Evolutionary conservation across 2,888 invertebrate species (phyloP).

Genomic region (Pseudococcus jackbeardsleyi): DNA sequence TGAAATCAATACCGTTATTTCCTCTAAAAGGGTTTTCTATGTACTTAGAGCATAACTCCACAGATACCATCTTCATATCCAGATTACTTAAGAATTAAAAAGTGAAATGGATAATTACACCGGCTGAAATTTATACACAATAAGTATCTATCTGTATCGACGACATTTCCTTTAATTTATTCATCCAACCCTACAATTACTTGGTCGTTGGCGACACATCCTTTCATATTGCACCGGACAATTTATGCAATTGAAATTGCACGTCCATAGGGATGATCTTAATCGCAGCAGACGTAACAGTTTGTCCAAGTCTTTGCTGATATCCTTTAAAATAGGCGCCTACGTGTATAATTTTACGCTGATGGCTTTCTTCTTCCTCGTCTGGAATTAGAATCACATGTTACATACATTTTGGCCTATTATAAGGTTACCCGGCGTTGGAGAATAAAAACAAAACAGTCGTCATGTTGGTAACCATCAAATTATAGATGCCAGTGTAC

Average conservation of each 20-base stretch:
- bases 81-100: constrained; percentile 33
- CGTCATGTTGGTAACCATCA: not conserved
- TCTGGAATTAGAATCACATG: not conserved
- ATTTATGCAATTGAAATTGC: constrained; percentile 13
- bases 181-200: not conserved
- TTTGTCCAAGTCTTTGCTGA: not conserved
- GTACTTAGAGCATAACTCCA: not conserved
- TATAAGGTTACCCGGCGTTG: not conserved
- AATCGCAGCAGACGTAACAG: not conserved
- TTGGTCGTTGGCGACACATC: constrained; percentile 45
- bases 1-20: constrained; percentile 51
- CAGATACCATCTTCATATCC: not conserved
- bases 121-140: not conserved
- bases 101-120: constrained; percentile 33
- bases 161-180: constrained; percentile 33
- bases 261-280: not conserved
- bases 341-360: constrained; percentile 26
- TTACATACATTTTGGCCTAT: not conserved
- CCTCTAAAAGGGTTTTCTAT: not conserved
- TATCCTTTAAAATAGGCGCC: not conserved
- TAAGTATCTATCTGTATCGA: not conserved
- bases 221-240: constrained; percentile 8
- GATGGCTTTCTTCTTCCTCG: not conserved
- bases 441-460: constrained; percentile 25
- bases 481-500: not conserved